Conservation (phyloP, 1,140 invertebrate genomes). For the Lepidurus couesii region DNA sequence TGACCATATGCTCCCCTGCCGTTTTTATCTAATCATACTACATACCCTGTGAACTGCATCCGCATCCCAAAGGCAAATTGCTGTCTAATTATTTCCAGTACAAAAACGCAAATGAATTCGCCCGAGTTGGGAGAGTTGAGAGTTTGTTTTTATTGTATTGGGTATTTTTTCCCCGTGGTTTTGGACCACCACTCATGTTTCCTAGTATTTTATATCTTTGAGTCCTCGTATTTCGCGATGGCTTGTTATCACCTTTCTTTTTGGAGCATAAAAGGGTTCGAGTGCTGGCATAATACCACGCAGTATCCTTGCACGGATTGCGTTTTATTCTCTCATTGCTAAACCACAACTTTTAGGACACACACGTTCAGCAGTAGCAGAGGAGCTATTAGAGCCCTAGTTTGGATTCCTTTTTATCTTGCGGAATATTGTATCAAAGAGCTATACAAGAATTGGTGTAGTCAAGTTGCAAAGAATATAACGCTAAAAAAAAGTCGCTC, state of each 20-base stretch:
- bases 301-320: background rate
- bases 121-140: background rate
- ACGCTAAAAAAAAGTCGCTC: background rate
- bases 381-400: background rate
- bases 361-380: background rate
- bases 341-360: background rate
- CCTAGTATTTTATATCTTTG: background rate
- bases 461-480: too few species aligned
- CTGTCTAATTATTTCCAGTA: background rate
- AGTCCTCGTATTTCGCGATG: background rate
- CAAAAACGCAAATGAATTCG: background rate
- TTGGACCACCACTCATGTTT: too few species aligned
- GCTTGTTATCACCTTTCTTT: background rate
- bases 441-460: too few species aligned
- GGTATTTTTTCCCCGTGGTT: too few species aligned
- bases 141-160: too few species aligned
- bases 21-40: background rate
- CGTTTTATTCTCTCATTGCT: background rate
- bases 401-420: too few species aligned
- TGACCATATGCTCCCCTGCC: background rate
- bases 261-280: background rate
- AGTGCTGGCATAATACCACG: background rate
- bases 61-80: background rate
- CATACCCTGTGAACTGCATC: background rate
- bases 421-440: too few species aligned